phyloP scores from a whole-genome alignment of 2,113 vertebrate genomes.

The Sciurus niger region DNA sequence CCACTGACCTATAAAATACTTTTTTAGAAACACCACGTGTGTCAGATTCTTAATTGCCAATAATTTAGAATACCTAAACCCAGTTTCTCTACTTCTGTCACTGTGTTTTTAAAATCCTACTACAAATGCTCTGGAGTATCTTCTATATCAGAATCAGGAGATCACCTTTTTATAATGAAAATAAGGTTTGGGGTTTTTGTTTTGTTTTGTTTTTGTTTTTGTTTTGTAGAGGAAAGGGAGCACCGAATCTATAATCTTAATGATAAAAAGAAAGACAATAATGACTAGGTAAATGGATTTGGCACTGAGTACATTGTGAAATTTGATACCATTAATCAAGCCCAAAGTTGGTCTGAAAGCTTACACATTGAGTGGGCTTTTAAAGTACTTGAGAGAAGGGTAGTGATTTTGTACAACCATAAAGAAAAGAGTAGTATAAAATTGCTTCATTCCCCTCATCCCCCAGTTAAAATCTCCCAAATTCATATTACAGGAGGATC shows the following conservation, averaged over 20 bases:
- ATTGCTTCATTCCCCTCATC: background rate
- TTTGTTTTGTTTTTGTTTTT: background rate
- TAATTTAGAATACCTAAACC: constrained; percentile 70
- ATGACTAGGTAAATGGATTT: constrained; percentile 45
- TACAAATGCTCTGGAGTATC: background rate
- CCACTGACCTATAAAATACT: constrained; percentile 73
- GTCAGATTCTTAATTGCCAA: constrained; percentile 75
- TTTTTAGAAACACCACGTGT: constrained; percentile 67
- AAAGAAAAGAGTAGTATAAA: constrained; percentile 30
- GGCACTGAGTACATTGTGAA: background rate
- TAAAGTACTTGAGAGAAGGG: constrained; percentile 5
- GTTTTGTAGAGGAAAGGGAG: background rate
- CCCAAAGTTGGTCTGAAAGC: constrained; percentile 30
- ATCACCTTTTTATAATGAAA: constrained; percentile 60
- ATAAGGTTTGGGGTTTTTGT: background rate
- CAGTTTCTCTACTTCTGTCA: constrained; percentile 68
- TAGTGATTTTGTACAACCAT: constrained; percentile 31
- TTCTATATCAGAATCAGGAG: constrained; percentile 31
- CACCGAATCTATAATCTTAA: constrained; percentile 21
- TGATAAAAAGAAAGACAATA: background rate
- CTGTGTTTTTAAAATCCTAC: constrained; percentile 34
- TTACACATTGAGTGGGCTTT: constrained; percentile 44
- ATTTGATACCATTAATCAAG: constrained; percentile 45
- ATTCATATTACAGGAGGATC: constrained; percentile 79
- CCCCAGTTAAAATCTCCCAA: constrained; percentile 77